Evolutionary conservation across 1,140 invertebrate species (phyloP), one percentile per base, ranked within the genome.

Genomic region (Meloidogyne floridensis): DNA sequence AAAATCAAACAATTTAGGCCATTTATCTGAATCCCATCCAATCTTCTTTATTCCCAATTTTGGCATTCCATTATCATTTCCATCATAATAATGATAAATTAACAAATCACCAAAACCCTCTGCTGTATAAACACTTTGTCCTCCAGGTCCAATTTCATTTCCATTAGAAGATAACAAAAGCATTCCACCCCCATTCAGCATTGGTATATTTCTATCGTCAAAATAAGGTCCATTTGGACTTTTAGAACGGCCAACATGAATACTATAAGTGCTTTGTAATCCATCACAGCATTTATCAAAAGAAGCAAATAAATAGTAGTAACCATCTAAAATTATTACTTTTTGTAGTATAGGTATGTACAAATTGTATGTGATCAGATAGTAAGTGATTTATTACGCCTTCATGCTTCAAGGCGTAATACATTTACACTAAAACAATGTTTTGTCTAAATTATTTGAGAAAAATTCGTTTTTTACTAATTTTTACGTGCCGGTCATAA

Each of bases 71-170:
- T 77, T 78, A 32, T 70, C 72, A 56, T 32, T 80, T 54, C 7
- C 9, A 5, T 72, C 79, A 54, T 80, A 80, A 18, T 80, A 80
- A 59, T 80, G 79, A 47, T 80, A 75, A 32, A 80, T 54, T 4
- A 80, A 51, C 13, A 72, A 51, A 59, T 80, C 79, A 15, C 47
- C 56, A 18, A 20, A 32, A 15, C 53, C 72, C 2, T 78, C 10
- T 15, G 47, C 43, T 11, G 72, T 42, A 43, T 69, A 20, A 9
- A 80, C 43, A 54, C 43, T 53, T 59, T 80, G 79, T 1, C 79
- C 79, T 77, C 79, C 79, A 42, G 79, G 79, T 0, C 79, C 79
- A 47, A 80, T 56, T 56, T 75, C 15, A 18, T 8, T 32, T n/a
- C 79, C 79, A 73, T 72, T 54, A n/a, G 79, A 18, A 15, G n/a